phyloP scores from a whole-genome alignment of 2,888 invertebrate genomes.

The Sympetrum striolatum region DNA sequence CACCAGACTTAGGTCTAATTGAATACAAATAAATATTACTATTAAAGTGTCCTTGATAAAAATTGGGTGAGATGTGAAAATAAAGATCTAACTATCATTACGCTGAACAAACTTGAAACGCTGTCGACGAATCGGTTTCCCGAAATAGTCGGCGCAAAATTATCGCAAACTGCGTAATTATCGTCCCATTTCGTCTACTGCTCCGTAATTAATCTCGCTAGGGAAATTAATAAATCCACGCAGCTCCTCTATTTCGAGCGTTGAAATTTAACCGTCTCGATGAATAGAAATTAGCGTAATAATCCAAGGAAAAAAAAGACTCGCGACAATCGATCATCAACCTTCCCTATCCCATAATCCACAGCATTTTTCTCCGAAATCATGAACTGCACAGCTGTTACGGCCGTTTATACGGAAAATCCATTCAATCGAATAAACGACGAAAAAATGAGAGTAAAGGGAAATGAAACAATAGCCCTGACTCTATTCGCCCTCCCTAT shows the following conservation, averaged over 20 bases:
- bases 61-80: too few relatives aligned
- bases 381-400: not conserved
- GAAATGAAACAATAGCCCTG: not conserved
- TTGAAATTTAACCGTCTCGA: not conserved
- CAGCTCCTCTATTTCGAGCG: not conserved
- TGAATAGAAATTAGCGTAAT: not conserved
- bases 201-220: not conserved
- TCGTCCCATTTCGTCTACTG: not conserved
- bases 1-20: too few relatives aligned
- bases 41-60: too few relatives aligned
- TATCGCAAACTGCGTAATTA: not conserved
- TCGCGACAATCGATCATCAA: not conserved
- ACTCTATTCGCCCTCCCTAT: not conserved
- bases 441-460: not conserved
- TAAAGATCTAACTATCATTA: too few relatives aligned
- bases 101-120: too few relatives aligned
- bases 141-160: too few relatives aligned
- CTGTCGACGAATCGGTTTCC: too few relatives aligned
- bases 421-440: not conserved
- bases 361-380: not conserved
- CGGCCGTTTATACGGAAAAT: not conserved
- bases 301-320: not conserved
- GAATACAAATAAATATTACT: too few relatives aligned
- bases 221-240: not conserved
- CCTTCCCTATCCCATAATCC: not conserved